Base-by-base conservation (phyloP, 2,797 vertebrate species). In the Falco columbarius region DNA sequence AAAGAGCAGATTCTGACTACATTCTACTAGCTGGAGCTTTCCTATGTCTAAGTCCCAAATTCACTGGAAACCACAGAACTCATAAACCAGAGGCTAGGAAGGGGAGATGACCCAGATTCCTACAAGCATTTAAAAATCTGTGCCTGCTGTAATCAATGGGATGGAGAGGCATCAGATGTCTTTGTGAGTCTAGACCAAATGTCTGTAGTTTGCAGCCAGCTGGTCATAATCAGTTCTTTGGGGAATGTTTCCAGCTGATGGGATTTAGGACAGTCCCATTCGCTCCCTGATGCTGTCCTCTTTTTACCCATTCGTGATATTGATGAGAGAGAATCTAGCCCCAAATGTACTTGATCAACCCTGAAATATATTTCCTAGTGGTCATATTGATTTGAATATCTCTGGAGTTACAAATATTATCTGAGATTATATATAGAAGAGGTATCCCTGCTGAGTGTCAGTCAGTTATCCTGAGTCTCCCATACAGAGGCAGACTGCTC, bases 191-290 rank as follows among this genome's bases (percentile, higher is more conserved):
- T 80, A 82, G 74, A 92, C 92, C 92, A 96, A 95, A 92, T 93
- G 93, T 84, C 74, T 93, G 86, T 93, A 93, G 86, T 82, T 93
- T 76, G 52, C 52, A 90, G 90, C 86, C 95, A 97, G 95, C 93
- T 95, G 90, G 70, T 76, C 81, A 36, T 89, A 84, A 93, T 90
- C 86, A 36, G 71, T 63, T 96, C 90, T 92, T 82, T 73, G 63
- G 95, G 83, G 80, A 86, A 75, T 92, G 36, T 95, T 96, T 95
- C 93, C 95, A 97, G 83, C 73, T 92, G 87, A 89, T 95, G 88
- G 79, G 88, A 95, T 94, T 95, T 92, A 89, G 77, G 71, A 67
- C 90, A 95, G 40, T 55, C 58, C 42, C 67, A 59, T 76, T 91
- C 66, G 27, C 17, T 94, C 76, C 55, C 72, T 84, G 42, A 18